phyloP scores from a whole-genome alignment of 2,113 vertebrate species.

The Hippocampus comes region DNA sequence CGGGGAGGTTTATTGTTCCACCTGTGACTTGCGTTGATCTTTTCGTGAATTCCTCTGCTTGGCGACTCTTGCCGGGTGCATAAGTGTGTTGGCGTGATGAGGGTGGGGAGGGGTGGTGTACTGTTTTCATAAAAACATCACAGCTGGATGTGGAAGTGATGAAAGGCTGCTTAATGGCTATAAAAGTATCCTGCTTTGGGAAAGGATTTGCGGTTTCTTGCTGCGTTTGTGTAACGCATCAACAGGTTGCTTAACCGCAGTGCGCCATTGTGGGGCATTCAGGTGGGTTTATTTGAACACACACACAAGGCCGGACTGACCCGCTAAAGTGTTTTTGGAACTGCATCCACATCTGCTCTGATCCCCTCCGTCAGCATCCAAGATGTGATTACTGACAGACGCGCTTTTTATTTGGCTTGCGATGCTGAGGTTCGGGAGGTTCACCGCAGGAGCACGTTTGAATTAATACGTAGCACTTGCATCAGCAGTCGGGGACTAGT shows the following conservation, averaged over 20 bases:
- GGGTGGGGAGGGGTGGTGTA: background rate
- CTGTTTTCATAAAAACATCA: conserved; percentile 24
- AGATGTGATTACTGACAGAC: conserved; percentile 61
- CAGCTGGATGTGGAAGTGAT: conserved; percentile 18
- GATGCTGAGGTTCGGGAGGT: conserved; percentile 13
- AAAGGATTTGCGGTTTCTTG: conserved; percentile 6
- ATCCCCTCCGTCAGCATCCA: conserved; percentile 57
- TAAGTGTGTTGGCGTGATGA: background rate
- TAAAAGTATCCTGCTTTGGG: conserved; percentile 27
- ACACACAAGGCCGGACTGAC: conserved; percentile 46
- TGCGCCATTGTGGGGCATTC: conserved; percentile 43
- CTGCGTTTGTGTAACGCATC: conserved; percentile 10
- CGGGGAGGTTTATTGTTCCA: background rate
- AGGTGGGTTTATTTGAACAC: conserved; percentile 61
- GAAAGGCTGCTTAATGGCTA: conserved; percentile 26
- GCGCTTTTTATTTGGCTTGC: conserved; percentile 20
- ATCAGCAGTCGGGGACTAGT: too few relatives aligned
- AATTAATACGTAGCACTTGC: too few relatives aligned
- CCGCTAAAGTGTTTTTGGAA: conserved; percentile 60
- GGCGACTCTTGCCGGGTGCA: background rate
- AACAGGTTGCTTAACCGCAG: conserved; percentile 41
- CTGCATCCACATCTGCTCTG: conserved; percentile 54
- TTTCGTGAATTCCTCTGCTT: background rate
- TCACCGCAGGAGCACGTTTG: background rate
- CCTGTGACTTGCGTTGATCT: background rate